Evolutionary conservation across 2,888 invertebrate genomes (phyloP).

Genomic region (Epistrophella euchroma): DNA sequence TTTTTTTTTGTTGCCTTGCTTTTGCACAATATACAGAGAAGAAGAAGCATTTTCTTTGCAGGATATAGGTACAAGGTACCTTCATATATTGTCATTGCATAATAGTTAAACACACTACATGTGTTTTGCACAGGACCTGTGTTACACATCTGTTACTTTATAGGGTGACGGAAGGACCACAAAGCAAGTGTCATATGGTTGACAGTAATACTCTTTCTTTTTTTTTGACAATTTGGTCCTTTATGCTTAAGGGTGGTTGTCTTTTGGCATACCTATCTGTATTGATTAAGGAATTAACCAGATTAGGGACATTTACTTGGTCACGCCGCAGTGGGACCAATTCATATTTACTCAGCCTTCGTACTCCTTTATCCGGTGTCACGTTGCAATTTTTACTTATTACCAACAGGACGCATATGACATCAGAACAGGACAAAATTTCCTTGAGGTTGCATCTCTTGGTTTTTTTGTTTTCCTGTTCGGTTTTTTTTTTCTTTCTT

Average conservation of each 20-base stretch:
- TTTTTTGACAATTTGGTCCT: conserved; percentile 24
- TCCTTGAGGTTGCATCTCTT: conserved; percentile 39
- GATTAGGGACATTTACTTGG: conserved; percentile 58
- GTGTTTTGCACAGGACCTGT: conserved; percentile 47
- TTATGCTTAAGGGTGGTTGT: conserved; percentile 13
- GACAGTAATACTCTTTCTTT: conserved; percentile 48
- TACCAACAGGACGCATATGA: conserved; percentile 38
- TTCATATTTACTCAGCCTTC: conserved; percentile 55
- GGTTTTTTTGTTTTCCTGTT: conserved; percentile 50
- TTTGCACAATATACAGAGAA: conserved; percentile 43
- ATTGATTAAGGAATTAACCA: conserved; percentile 62
- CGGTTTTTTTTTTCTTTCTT: conserved; percentile 31
- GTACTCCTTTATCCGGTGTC: conserved; percentile 69
- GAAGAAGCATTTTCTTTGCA: conserved; percentile 28
- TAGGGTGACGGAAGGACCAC: conserved; percentile 63
- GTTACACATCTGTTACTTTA: conserved; percentile 58
- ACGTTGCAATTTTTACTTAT: conserved; percentile 57
- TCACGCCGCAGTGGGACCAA: conserved; percentile 50
- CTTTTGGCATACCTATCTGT: conserved; percentile 35
- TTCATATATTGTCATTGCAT: conserved; percentile 39
- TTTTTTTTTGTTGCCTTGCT: conserved; percentile 21
- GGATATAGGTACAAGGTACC: conserved; percentile 3
- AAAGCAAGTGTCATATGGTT: conserved; percentile 73
- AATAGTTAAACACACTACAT: conserved; percentile 36
- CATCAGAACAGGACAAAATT: conserved; percentile 42